phyloP scores from a whole-genome alignment of 1,140 invertebrate species.

The Drosophila kurseongensis region DNA sequence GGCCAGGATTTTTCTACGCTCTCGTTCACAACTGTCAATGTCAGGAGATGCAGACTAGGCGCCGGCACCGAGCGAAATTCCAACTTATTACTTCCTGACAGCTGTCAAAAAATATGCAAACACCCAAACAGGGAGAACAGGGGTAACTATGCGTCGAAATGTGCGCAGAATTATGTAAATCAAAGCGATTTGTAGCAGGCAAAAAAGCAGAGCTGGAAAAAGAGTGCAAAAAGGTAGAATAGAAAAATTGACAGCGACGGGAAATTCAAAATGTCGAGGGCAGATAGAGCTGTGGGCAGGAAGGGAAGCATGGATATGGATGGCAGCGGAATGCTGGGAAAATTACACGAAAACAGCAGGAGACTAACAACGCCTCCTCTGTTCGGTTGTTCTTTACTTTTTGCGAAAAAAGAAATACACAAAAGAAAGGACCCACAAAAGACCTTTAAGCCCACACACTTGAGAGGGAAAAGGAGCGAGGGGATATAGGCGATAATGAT shows the following conservation, averaged over 20 bases:
- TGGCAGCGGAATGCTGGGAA: conserved; percentile 59
- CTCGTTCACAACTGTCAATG: conserved; percentile 68
- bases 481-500: conserved; percentile 57
- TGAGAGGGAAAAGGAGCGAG: conserved; percentile 15
- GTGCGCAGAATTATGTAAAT: conserved; percentile 82
- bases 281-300: conserved; percentile 13
- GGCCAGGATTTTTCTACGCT: conserved; percentile 43
- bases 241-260: conserved; percentile 72
- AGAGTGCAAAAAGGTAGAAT: conserved; percentile 51
- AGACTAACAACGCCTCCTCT: conserved; percentile 43
- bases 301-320: neutral
- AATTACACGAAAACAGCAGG: conserved; percentile 77
- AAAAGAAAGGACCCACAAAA: conserved; percentile 49
- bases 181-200: conserved; percentile 76
- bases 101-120: conserved; percentile 84
- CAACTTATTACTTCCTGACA: conserved; percentile 84
- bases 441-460: conserved; percentile 60
- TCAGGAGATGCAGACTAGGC: conserved; percentile 64
- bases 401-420: conserved; percentile 44
- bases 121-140: conserved; percentile 46
- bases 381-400: conserved; percentile 28
- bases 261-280: conserved; percentile 75
- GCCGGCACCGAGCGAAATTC: conserved; percentile 57
- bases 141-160: conserved; percentile 76
- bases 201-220: conserved; percentile 21